A percentile compares a stretch with the other conserved stretches of the same genome.
These are phyloP conservation scores for Aphidoletes aphidimyza DNA, from an alignment of 2,888 invertebrate genomes.

Conservation along the genomic window DNA sequence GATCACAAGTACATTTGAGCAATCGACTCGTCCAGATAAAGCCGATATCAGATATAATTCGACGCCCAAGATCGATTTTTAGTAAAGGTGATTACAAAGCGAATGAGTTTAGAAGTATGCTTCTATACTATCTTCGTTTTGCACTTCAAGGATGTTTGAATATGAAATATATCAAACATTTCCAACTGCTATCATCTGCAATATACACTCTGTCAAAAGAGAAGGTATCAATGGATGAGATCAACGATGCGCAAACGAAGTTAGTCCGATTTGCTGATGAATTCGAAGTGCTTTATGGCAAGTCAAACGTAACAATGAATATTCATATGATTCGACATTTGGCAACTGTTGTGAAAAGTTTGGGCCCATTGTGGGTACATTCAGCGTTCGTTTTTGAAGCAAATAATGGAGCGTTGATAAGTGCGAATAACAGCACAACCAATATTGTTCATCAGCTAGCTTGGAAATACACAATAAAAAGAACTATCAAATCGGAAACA, in stretches of 20 bases:
- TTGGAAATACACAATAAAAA: not conserved
- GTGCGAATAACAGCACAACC: not conserved
- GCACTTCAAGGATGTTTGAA: not conserved
- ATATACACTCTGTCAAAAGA: not conserved
- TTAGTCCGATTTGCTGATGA: not conserved
- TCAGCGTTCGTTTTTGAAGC: slow-evolving; percentile 4
- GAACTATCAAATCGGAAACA: not conserved
- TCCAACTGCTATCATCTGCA: not conserved
- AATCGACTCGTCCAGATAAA: not conserved
- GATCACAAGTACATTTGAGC: not conserved
- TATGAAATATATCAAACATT: not conserved
- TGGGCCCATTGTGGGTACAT: not conserved
- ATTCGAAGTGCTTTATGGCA: not conserved
- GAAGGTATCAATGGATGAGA: not conserved
- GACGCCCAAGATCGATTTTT: not conserved
- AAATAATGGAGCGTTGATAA: not conserved
- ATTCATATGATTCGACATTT: not conserved
- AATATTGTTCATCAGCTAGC: slow-evolving; percentile 1
- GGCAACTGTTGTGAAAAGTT: not conserved
- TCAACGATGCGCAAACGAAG: not conserved
- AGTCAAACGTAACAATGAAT: not conserved
- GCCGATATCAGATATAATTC: not conserved
- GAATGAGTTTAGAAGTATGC: not conserved
- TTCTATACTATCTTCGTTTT: not conserved
- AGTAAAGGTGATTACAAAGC: not conserved